These are phyloP conservation scores for Silurus lanzhouensis DNA, from an alignment of 2,797 vertebrate genomes.

Conservation along the genomic window DNA sequence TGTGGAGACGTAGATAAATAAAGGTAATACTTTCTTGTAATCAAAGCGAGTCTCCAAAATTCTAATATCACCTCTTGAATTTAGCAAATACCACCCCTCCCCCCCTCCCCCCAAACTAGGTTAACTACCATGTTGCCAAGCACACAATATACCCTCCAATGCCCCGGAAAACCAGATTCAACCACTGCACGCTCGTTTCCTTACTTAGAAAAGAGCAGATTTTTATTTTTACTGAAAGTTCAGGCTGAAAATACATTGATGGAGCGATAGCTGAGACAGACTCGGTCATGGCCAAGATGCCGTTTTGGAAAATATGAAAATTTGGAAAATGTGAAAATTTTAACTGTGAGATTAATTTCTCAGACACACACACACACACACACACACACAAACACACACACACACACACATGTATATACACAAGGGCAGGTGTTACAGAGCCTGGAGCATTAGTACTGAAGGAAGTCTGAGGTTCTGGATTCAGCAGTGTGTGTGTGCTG, in stretches of 20 bases:
- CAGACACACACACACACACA: background rate
- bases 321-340: background rate
- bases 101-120: too few relatives aligned
- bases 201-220: background rate
- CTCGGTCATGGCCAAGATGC: background rate
- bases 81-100: too few relatives aligned
- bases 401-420: background rate
- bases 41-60: too few relatives aligned
- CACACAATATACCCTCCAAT: background rate
- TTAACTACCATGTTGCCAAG: background rate
- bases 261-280: background rate
- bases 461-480: conserved; percentile 30
- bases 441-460: background rate
- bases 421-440: conserved; percentile 33
- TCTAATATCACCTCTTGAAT: too few relatives aligned
- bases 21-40: too few relatives aligned
- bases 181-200: background rate
- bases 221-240: background rate
- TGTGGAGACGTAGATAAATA: too few relatives aligned
- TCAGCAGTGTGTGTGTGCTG: conserved; percentile 24
- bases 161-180: background rate
- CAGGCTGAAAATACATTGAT: background rate
- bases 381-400: conserved; percentile 4
- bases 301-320: background rate
- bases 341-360: background rate